Base-by-base conservation (phyloP, 2,797 vertebrate species). In the Hyperoplus immaculatus region DNA sequence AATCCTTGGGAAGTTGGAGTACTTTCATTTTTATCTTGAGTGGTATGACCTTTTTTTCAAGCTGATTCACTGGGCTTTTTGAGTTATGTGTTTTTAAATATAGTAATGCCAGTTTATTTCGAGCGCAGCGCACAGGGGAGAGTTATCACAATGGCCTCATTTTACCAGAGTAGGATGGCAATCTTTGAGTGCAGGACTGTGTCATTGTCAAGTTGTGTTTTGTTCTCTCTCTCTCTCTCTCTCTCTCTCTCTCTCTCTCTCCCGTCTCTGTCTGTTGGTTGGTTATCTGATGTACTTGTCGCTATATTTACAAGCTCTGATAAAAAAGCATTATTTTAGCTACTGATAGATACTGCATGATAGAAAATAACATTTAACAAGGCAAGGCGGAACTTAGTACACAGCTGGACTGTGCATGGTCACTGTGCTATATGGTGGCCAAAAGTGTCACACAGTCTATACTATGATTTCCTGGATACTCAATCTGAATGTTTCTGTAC, bases 111-210 rank as follows among this genome's bases (percentile, higher is more conserved):
- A 43, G 89, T 80, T 88, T 94, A 93, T 94, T 93, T 92, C 76
- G 57, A 90, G 92, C 69, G 0, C 66, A 76, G 75, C 54, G 50
- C 86, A 89, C 89, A 38, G 15, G 87, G 87, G 90, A 92, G 69
- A 84, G 73, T 87, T 86, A 80, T 93, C 87, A 94, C 91, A 94
- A 94, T 91, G 89, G 86, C 89, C 88, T 88, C 81, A 75, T 92
- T 90, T 91, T 84, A 65, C 81, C 72, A 69, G 56, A 84, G 79
- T 46, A 55, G 75, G 76, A 88, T 76, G 77, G 84, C 75, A 83
- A 72, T 85, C 78, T 85, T 81, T 85, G 64, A 38, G 16, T 78
- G 60, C 36, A 76, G 60, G 73, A 87, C 78, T 91, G 78, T 88
- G 85, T 90, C 78, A 87, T 89, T 80, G 85, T 90, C 69, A 81